Base-by-base conservation (phyloP, 2,113 vertebrate genomes). In the Laterallus jamaicensis region DNA sequence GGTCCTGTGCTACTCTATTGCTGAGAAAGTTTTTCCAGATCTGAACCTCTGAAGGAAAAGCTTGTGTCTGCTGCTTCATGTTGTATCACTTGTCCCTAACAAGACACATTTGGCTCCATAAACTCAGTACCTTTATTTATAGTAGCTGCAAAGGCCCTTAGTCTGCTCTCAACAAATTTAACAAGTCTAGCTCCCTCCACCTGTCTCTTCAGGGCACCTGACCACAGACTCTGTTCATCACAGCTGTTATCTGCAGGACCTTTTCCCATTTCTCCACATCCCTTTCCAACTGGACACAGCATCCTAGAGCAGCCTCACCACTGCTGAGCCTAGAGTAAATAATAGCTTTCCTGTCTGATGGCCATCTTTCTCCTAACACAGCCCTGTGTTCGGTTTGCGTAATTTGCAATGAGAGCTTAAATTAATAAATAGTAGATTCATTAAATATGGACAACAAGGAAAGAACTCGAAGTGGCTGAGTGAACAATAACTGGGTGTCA, bases 101-200 rank as follows among this genome's bases (percentile, higher is more conserved):
- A 47, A 32, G 21, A 71, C 11, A 5, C 5, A 4, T 88, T 82
- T 82, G 11, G 29, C 15, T 29, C 22, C 28, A 9, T 37, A 59
- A n/a, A 62, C 24, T 26, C 24, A 5, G 16, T 52, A 11, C 0
- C 0, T 0, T 3, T 69, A 32, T 69, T 29, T 35, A 39, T 7
- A 86, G 58, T 11, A 26, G 17, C 4, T 25, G 3, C 10, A 8
- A 11, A 4, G 8, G 8, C 42, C 20, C 37, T 88, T 83, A 56
- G 11, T 22, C 35, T n/a, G 6, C 13, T 42, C 49, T 74, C 32
- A 83, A 68, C 5, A 64, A 47, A 37, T 37, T 9, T 49, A 74
- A 68, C 11, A 6, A 35, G 14, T 40, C 28, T 25, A 31, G 10
- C 8, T 82, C 24, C 14, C 10, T 82, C 40, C 11, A 39, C 14